phyloP scores from a whole-genome alignment of 1,140 invertebrate species.

The Euborellia annulipes region DNA sequence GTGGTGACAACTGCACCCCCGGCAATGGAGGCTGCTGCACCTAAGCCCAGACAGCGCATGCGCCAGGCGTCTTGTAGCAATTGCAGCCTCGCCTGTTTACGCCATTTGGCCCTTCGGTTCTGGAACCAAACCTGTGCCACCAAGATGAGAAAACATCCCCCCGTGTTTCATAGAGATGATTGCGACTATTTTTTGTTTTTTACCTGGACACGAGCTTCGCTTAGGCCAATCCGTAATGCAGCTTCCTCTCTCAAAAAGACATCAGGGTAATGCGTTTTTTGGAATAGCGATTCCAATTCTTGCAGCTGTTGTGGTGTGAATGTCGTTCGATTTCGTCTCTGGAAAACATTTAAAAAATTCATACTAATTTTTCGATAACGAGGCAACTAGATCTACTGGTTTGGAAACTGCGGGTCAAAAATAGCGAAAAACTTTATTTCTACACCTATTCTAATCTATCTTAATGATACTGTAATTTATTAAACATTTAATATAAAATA shows the following conservation, averaged over 20 bases:
- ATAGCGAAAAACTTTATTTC: too few species aligned
- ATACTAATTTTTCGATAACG: too few species aligned
- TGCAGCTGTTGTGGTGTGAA: slow-evolving; percentile 91
- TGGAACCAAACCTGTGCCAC: slow-evolving; percentile 89
- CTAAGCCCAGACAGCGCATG: slow-evolving; percentile 67
- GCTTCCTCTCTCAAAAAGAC: slow-evolving; percentile 89
- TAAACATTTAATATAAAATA: too few species aligned
- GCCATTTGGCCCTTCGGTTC: slow-evolving; percentile 74
- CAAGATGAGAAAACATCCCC: too few species aligned
- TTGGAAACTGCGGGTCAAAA: too few species aligned
- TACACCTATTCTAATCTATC: too few species aligned
- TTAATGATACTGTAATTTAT: too few species aligned
- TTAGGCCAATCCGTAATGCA: slow-evolving; percentile 74
- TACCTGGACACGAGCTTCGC: slow-evolving; percentile 85
- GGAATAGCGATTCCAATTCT: slow-evolving; percentile 82
- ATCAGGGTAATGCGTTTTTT: slow-evolving; percentile 91
- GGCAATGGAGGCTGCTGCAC: slow-evolving; percentile 16
- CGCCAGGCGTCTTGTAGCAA: slow-evolving; percentile 76
- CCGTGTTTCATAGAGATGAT: too few species aligned
- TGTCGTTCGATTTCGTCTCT: slow-evolving; percentile 77
- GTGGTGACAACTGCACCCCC: too few species aligned
- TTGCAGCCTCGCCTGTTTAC: slow-evolving; percentile 69
- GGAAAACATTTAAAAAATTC: too few species aligned
- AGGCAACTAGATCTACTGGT: too few species aligned
- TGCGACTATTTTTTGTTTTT: too few species aligned